Evolutionary conservation across 2,797 vertebrate genomes (phyloP).

Genomic region (Atherinosoma microstoma): DNA sequence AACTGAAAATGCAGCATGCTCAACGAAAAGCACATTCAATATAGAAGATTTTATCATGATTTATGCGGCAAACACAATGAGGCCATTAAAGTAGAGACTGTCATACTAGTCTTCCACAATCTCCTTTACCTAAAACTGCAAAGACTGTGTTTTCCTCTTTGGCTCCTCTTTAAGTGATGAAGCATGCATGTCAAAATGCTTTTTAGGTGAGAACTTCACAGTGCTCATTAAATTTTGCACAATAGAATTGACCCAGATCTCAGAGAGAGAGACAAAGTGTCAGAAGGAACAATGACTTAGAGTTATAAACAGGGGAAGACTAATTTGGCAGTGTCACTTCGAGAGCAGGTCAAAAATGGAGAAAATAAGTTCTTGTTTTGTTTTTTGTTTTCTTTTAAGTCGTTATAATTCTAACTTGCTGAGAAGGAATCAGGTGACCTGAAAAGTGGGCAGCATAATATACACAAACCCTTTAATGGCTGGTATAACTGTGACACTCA

Average conservation of each 20-base stretch:
- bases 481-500: not conserved
- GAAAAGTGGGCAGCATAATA: slow-evolving; percentile 36
- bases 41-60: not conserved
- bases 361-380: no score
- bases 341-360: not conserved
- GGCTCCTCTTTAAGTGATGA: slow-evolving; percentile 32
- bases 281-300: not conserved
- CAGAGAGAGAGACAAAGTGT: not conserved
- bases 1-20: not conserved
- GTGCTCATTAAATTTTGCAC: slow-evolving; percentile 33
- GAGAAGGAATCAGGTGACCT: slow-evolving; percentile 23
- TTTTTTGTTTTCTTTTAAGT: not conserved
- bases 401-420: not conserved
- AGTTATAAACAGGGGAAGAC: not conserved
- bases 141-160: not conserved
- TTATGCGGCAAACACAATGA: not conserved
- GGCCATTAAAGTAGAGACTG: not conserved
- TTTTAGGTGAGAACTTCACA: slow-evolving; percentile 40
- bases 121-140: not conserved
- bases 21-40: slow-evolving; percentile 4
- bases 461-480: slow-evolving; percentile 35
- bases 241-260: slow-evolving; percentile 23
- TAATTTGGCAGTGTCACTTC: slow-evolving; percentile 6
- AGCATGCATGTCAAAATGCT: slow-evolving; percentile 26
- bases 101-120: not conserved